Conservation (phyloP, 2,113 vertebrate species). For the Saccopteryx leptura region DNA sequence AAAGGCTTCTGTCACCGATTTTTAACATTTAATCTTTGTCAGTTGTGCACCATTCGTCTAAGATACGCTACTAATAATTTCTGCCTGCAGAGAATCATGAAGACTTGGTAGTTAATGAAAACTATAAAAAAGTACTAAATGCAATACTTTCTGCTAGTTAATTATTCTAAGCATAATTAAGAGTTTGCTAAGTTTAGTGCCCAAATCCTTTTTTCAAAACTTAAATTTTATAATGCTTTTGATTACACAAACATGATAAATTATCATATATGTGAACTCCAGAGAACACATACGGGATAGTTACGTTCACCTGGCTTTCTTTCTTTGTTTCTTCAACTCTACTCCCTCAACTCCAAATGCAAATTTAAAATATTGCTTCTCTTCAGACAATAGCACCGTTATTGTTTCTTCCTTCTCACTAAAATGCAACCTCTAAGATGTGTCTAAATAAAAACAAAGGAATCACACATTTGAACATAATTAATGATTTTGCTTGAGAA, state of each 20-base stretch:
- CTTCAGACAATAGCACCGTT: conserved; percentile 48
- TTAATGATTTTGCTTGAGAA: conserved; percentile 71
- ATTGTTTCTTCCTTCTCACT: conserved; percentile 72
- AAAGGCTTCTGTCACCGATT: conserved; percentile 78
- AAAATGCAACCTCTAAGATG: conserved; percentile 65
- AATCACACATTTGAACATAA: conserved; percentile 76
- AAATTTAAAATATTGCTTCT: conserved; percentile 71
- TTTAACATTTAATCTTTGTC: conserved; percentile 81
- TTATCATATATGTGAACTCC: conserved; percentile 47
- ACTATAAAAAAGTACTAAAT: conserved; percentile 75
- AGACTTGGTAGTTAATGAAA: conserved; percentile 84
- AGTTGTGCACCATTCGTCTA: conserved; percentile 77
- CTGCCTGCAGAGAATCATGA: conserved; percentile 82
- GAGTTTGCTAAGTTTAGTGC: conserved; percentile 80
- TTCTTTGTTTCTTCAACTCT: conserved; percentile 31
- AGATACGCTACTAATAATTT: conserved; percentile 86
- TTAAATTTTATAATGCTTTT: conserved; percentile 66
- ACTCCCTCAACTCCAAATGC: conserved; percentile 33
- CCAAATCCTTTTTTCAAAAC: conserved; percentile 62
- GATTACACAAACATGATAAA: conserved; percentile 73
- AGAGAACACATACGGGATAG: conserved; percentile 63
- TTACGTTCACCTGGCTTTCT: conserved; percentile 70
- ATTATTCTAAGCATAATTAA: conserved; percentile 81
- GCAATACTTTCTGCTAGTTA: conserved; percentile 72
- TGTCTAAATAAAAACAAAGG: conserved; percentile 81